Evolutionary conservation across 2,113 vertebrate genomes (phyloP).

Genomic region (Sitta europaea): DNA sequence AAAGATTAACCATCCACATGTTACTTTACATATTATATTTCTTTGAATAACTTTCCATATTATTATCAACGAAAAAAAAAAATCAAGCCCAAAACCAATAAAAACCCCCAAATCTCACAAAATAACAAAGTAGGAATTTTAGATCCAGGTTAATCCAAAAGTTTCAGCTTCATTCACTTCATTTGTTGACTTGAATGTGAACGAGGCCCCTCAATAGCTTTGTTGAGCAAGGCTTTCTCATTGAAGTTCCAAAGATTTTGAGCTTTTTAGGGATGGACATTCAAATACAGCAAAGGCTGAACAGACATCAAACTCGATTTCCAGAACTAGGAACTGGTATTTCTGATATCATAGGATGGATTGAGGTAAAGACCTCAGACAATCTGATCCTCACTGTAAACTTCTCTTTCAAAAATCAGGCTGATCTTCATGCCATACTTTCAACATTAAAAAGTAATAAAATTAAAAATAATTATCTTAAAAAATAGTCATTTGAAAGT

Average conservation of each 20-base stretch:
- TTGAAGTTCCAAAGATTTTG: not conserved
- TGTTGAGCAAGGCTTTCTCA: not conserved
- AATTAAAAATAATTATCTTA: not conserved
- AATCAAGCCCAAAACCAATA: accelerated
- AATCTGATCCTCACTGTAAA: not conserved
- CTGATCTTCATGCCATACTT: not conserved
- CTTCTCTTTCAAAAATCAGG: not conserved
- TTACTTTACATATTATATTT: not conserved
- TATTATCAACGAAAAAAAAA: not conserved
- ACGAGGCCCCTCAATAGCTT: not conserved
- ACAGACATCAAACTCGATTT: not conserved
- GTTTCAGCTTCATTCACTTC: not conserved
- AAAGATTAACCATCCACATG: not conserved
- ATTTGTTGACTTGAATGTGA: not conserved
- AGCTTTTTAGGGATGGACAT: not conserved
- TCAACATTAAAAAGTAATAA: not conserved
- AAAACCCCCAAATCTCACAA: accelerated
- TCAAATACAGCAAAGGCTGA: not conserved
- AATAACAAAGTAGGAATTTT: not conserved
- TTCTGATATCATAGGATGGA: not conserved
- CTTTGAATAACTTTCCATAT: not conserved
- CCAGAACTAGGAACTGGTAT: not conserved
- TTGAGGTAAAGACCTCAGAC: not conserved
- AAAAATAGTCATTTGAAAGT: not conserved
- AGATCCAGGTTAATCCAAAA: not conserved